These are phyloP conservation scores for Augiades crinisus DNA, from an alignment of 2,888 invertebrate species.

Conservation along the genomic window DNA sequence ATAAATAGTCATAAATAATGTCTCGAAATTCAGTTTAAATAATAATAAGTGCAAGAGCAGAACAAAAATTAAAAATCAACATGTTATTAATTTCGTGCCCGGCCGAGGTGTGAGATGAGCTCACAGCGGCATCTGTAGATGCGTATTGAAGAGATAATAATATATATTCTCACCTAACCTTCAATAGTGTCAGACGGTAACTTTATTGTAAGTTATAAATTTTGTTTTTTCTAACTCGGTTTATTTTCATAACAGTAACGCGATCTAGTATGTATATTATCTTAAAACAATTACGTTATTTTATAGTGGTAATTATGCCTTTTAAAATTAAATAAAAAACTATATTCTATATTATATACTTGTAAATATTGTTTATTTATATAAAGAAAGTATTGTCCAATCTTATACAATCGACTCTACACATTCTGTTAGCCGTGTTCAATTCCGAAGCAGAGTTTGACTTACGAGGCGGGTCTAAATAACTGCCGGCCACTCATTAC, in stretches of 20 bases:
- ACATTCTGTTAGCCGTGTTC: slow-evolving; percentile 40
- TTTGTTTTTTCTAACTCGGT: no score
- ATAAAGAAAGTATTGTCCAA: neutral
- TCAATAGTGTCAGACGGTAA: no score
- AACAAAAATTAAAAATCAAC: slow-evolving; percentile 78
- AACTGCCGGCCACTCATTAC: slow-evolving; percentile 79
- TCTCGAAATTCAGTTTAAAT: slow-evolving; percentile 79
- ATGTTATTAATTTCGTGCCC: slow-evolving; percentile 77
- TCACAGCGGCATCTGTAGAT: slow-evolving; percentile 50
- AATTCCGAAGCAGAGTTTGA: slow-evolving; percentile 71
- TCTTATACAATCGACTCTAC: slow-evolving; percentile 40
- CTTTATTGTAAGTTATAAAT: no score
- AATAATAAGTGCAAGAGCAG: slow-evolving; percentile 78
- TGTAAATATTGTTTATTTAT: no score
- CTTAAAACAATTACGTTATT: no score
- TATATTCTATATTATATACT: no score
- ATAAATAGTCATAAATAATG: slow-evolving; percentile 80
- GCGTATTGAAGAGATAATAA: slow-evolving; percentile 4
- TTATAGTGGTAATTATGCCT: no score
- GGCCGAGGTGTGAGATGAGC: slow-evolving; percentile 75
- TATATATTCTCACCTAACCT: no score
- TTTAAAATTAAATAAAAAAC: no score
- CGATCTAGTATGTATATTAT: no score
- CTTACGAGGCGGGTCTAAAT: slow-evolving; percentile 77
- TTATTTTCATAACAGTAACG: no score